Percentiles rank a stretch among this genome's conserved stretches.
Conservation (phyloP, 2,888 invertebrate genomes). For the Polymixis flavicincta region DNA sequence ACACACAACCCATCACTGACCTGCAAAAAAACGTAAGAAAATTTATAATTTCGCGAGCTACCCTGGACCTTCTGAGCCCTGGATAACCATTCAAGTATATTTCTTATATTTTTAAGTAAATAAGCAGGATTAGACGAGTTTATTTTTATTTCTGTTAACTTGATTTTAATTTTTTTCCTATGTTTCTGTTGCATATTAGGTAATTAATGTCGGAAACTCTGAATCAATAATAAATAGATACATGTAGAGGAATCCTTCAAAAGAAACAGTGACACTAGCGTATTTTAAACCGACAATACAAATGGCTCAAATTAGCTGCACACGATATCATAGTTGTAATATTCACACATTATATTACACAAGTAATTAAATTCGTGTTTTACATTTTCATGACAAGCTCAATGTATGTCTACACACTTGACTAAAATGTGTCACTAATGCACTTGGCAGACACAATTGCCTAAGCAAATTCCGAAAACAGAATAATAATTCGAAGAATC, state of each 20-base stretch:
- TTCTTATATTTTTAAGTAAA: too few relatives aligned
- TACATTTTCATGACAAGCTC: conserved; percentile 35
- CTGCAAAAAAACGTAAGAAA: too few relatives aligned
- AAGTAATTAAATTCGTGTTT: not conserved
- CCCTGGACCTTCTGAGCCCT: too few relatives aligned
- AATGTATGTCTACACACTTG: conserved; percentile 23
- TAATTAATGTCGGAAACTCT: not conserved
- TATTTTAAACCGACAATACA: not conserved
- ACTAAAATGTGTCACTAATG: conserved; percentile 30
- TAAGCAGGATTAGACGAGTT: too few relatives aligned
- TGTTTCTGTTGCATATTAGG: not conserved
- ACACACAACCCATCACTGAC: too few relatives aligned
- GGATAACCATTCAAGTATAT: too few relatives aligned
- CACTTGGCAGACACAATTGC: conserved; percentile 25
- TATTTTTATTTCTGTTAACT: too few relatives aligned
- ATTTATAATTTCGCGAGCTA: too few relatives aligned
- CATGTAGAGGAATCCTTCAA: not conserved
- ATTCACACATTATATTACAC: conserved; percentile 19
- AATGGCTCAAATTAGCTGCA: conserved; percentile 13
- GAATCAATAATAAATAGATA: too few relatives aligned
- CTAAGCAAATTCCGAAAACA: conserved; percentile 6
- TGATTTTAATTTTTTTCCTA: too few relatives aligned
- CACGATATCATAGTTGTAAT: conserved; percentile 14
- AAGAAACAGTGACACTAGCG: not conserved
- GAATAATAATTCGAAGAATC: conserved; percentile 23